Base-by-base conservation (phyloP, 92 coral and sea anemone genomes). In the Phymanthus crucifer region DNA sequence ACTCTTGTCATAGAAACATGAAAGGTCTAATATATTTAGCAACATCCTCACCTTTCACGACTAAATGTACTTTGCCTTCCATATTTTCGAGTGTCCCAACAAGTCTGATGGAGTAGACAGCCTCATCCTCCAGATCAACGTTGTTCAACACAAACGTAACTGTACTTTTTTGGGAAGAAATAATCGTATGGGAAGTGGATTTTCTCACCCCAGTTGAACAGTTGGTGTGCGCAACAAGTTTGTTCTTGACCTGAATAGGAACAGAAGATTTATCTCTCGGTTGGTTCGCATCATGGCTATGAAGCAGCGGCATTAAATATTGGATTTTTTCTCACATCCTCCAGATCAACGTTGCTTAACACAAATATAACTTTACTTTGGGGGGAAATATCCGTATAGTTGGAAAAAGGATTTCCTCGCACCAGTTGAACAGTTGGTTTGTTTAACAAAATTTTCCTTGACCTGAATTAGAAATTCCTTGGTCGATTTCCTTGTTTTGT, bases 181-280 rank as follows among this genome's bases (percentile, higher is more conserved):
- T 1, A 1, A 11, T 19, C 17, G 1, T 9, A 14, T 64, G 43
- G 16, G 64, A 37, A 61, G 0, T 11, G 26, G 14, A 6, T 38
- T 77, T 40, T n/a, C 75, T 33, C 16, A 36, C 46, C 0, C 81
- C 81, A 4, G 40, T 48, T 58, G 81, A 64, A 27, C 81, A 77
- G 34, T 61, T 64, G 21, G 72, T 2, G 1, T 57, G 64, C 29
- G 32, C 35, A 18, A 27, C 17, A 0, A 6, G 13, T 27, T 2
- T 18, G 5, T 66, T 10, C 5, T 31, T 38, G 18, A 77, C 72
- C 81, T 77, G 64, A 43, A 0, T 43, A 5, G 45, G 45, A 38
- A 38, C 5, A 5, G 7, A 38, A 11, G 45, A 11, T 38, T 38
- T 5, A 38, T 5, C 45, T 38, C 7, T 38, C 10, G 7, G 0